Evolutionary conservation across 1,140 invertebrate genomes (phyloP).

Genomic region (Pollicipes pollicipes): DNA sequence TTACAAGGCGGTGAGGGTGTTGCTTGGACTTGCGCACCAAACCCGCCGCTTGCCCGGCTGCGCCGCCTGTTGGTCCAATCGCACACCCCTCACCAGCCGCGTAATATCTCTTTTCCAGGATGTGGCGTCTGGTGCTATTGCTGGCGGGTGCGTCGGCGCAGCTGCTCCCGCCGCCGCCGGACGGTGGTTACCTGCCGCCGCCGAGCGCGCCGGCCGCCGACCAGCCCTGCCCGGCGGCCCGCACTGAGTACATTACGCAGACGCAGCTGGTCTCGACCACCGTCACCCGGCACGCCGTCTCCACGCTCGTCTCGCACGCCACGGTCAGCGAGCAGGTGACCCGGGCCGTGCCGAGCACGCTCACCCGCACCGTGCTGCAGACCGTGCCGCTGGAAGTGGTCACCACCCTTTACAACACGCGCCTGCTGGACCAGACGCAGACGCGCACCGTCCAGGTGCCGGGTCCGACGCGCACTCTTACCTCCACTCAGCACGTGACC

Average conservation of each 20-base stretch:
- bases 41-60: too few relatives aligned
- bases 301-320: constrained; percentile 43
- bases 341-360: neutral
- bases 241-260: constrained; percentile 38
- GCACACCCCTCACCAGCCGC: too few relatives aligned
- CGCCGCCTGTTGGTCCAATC: too few relatives aligned
- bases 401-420: constrained; percentile 51
- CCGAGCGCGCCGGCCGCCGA: neutral
- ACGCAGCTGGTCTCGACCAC: constrained; percentile 64
- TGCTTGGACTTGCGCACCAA: too few relatives aligned
- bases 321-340: neutral
- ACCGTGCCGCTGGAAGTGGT: constrained; percentile 27
- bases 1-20: too few relatives aligned
- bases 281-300: constrained; percentile 61
- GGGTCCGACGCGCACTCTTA: constrained; percentile 20
- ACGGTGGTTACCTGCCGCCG: neutral
- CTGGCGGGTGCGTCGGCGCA: neutral
- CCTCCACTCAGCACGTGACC: constrained; percentile 23
- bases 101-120: too few relatives aligned
- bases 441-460: constrained; percentile 20
- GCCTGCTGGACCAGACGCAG: constrained; percentile 22
- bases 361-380: neutral
- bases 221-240: neutral
- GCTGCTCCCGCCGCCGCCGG: too few relatives aligned
- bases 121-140: neutral